phyloP scores from a whole-genome alignment of 2,113 vertebrate species.

The Danio rerio region DNA sequence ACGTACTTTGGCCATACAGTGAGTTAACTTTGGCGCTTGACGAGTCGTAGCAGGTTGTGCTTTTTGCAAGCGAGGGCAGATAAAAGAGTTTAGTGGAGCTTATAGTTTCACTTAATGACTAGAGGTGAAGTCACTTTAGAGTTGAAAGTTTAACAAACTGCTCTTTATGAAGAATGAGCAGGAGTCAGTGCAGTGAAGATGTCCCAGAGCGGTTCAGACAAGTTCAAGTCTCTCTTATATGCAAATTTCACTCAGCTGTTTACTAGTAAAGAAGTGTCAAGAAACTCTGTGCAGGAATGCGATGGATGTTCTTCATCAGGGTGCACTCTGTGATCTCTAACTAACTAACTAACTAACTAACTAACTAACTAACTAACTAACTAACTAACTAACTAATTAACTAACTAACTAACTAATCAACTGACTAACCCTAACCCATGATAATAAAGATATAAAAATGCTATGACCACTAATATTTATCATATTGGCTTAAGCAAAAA shows the following conservation, averaged over 20 bases:
- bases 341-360: background rate
- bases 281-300: background rate
- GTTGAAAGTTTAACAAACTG: background rate
- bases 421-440: too few species aligned
- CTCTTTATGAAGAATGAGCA: background rate
- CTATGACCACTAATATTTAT: too few species aligned
- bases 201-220: background rate
- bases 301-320: background rate
- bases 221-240: background rate
- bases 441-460: too few species aligned
- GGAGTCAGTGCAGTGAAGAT: background rate
- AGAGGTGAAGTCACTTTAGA: background rate
- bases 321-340: background rate
- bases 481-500: too few species aligned
- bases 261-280: background rate
- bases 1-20: slow-evolving; percentile 36
- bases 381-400: background rate
- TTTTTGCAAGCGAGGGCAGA: background rate
- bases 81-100: background rate
- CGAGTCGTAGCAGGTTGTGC: slow-evolving; percentile 10
- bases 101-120: background rate
- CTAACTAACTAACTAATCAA: background rate
- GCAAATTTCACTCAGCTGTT: background rate
- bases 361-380: background rate
- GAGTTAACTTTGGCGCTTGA: background rate